Evolutionary conservation across 2,797 vertebrate genomes (phyloP), one percentile per base, ranked within the genome.

Genomic region (Crenuchus spilurus): DNA sequence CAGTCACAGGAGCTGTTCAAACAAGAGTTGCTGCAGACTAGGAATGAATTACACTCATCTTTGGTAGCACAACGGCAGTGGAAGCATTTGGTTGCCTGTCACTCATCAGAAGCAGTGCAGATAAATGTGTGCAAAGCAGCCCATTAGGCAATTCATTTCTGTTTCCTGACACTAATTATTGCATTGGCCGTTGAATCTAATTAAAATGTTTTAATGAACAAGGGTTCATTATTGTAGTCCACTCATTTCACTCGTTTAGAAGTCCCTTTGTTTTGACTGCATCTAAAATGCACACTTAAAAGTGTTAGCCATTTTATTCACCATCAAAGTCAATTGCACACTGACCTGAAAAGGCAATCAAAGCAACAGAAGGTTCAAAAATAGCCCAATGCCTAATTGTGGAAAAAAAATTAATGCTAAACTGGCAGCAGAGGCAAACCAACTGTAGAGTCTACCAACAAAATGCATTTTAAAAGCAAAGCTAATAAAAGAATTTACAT

Each of bases 121-220:
- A 64, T 64, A 64, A 64, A 64, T n/a, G 39, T 20, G 48, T 46
- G 48, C 66, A 76, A 62, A 76, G 37, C 74, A 49, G 66, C 20
- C 30, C 16, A 48, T 70, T 57, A 76, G 58, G 30, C 22, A 64
- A 44, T 64, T 76, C 67, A 66, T 75, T 75, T 62, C 60, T 44
- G 55, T 54, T 84, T 79, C 54, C 57, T 74, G 39, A 48, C n/a
- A 69, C 74, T 80, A 72, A 80, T 72, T 57, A 22, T 70, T 52
- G 68, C 49, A 81, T 24, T 65, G 30, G 26, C 63, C 37, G 41
- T 61, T 73, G 65, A 68, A 76, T 76, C 74, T 33, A 76, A 80
- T 80, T 80, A 80, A 73, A 76, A 33, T 33, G 18, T 42, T 72
- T 72, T 73, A 73, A 80, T 80, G 63, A 65, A 72, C 30, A 52